A percentile compares a stretch with the other conserved stretches of the same genome.
Conservation (phyloP, 1,140 invertebrate genomes). For the Linepithema humile region DNA sequence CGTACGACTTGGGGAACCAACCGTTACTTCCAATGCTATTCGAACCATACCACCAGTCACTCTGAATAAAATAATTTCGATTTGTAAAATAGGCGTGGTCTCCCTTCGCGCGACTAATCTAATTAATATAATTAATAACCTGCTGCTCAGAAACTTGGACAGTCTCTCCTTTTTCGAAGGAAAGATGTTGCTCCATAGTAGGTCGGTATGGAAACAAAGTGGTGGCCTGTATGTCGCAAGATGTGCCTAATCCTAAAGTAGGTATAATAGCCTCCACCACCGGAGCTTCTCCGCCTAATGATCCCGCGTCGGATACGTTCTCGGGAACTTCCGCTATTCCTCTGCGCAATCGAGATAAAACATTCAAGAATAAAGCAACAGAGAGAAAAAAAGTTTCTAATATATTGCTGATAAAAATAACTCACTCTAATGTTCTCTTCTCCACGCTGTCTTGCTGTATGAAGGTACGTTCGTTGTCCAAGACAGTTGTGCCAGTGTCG, state of each 20-base stretch:
- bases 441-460: conserved; percentile 82
- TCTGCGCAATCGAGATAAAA: conserved; percentile 74
- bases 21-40: conserved; percentile 83
- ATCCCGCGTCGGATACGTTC: conserved; percentile 85
- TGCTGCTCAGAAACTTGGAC: conserved; percentile 88
- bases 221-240: conserved; percentile 84
- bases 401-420: conserved; percentile 30
- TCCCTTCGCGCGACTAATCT: neutral
- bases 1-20: conserved; percentile 91
- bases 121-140: conserved; percentile 66
- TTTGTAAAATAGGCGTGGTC: neutral
- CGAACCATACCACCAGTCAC: conserved; percentile 90
- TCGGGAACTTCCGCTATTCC: conserved; percentile 91
- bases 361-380: neutral
- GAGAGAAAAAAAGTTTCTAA: neutral
- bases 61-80: conserved; percentile 75
- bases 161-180: conserved; percentile 89
- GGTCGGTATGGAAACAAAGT: conserved; percentile 89
- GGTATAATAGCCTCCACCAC: conserved; percentile 77
- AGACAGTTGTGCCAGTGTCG: conserved; percentile 78
- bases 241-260: conserved; percentile 78
- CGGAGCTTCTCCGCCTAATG: conserved; percentile 81
- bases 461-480: conserved; percentile 69
- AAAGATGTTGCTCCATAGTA: conserved; percentile 88
- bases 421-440: conserved; percentile 84